Base-by-base conservation (phyloP, 2,113 vertebrate genomes). In the Clinocottus analis region DNA sequence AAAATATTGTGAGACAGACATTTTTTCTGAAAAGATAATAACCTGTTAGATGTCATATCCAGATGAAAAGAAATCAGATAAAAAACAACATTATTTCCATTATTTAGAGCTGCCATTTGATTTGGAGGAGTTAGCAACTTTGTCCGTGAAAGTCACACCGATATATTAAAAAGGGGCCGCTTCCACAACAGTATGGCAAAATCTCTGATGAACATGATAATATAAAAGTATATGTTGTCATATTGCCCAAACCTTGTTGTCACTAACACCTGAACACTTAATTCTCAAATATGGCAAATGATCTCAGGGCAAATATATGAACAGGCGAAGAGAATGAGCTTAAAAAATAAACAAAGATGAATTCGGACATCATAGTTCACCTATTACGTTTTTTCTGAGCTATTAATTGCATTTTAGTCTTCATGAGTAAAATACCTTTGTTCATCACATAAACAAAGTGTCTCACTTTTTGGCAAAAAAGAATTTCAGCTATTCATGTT, bases 281-380 rank as follows among this genome's bases (percentile, higher is more conserved):
- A 51, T 33, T 45, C 37, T 66, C 43, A 21, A 66, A 67, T 27
- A 49, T 13, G 43, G 10, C 13, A 71, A 68, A 49, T 65, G 17
- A 63, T 3, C 11, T 63, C n/a, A 64, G 21, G 0, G 13, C 12
- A 31, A 7, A 66, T 49, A 64, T 64, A 67, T 19, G 5, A 31
- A 12, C 33, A 39, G 67, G n/a, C 17, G 14, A 3, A 25, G 21
- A 59, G 27, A 33, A 45, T 29, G 13, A 1, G 45, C 39, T 71
- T 49, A 49, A 74, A 53, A 45, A 21, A 27, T 49, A 31, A 59
- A 68, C 19, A 8, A 33, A 13, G 47, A 37, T n/a, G 47, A 10
- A n/a, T n/a, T n/a, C n/a, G n/a, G n/a, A n/a, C n/a, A n/a, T n/a
- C n/a, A n/a, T n/a, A n/a, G n/a, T n/a, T n/a, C n/a, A n/a, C n/a